phyloP scores from a whole-genome alignment of 2,888 invertebrate species.

The Agelastica alni region DNA sequence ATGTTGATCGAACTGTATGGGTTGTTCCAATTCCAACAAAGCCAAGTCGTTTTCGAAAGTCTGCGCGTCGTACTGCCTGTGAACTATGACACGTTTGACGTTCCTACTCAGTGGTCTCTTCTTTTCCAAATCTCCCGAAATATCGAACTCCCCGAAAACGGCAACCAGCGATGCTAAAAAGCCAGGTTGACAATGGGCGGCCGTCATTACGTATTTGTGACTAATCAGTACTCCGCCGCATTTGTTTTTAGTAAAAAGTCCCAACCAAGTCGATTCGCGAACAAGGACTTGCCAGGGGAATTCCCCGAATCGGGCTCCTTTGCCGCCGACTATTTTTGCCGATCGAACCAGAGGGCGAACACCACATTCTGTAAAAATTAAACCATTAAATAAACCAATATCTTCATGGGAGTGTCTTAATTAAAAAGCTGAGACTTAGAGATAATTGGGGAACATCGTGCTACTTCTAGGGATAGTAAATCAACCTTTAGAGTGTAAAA shows the following conservation, averaged over 20 bases:
- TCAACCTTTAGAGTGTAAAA: too few relatives aligned
- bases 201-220: conserved; percentile 84
- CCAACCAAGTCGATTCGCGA: conserved; percentile 90
- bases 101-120: conserved; percentile 79
- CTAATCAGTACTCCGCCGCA: conserved; percentile 94
- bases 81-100: conserved; percentile 85
- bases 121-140: conserved; percentile 81
- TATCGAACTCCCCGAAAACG: conserved; percentile 89
- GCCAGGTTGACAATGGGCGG: conserved; percentile 94
- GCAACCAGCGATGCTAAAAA: conserved; percentile 89
- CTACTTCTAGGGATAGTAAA: too few relatives aligned
- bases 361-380: conserved; percentile 75
- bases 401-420: too few relatives aligned
- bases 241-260: conserved; percentile 92
- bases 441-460: too few relatives aligned
- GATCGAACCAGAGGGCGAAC: conserved; percentile 78
- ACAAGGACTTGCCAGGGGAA: conserved; percentile 95
- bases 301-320: conserved; percentile 82
- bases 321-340: conserved; percentile 88
- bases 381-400: too few relatives aligned
- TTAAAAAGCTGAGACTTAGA: not conserved
- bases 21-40: conserved; percentile 79
- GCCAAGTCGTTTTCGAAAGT: conserved; percentile 93
- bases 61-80: conserved; percentile 84
- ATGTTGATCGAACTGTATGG: conserved; percentile 82